Evolutionary conservation across 2,113 vertebrate species (phyloP).

Genomic region (Puffinus mauretanicus): DNA sequence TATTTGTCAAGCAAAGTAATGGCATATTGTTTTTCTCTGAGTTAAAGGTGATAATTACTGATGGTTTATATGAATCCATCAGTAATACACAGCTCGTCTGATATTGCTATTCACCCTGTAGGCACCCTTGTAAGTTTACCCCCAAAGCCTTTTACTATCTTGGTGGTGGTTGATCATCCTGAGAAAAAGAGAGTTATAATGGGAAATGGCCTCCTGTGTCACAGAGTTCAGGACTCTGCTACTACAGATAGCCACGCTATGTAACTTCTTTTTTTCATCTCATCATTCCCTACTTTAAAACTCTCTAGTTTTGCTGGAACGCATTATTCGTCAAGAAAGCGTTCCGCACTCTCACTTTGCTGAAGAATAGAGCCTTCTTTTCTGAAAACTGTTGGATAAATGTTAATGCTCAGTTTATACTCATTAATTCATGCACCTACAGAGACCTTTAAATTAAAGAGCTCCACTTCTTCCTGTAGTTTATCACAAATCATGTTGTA

Average conservation of each 20-base stretch:
- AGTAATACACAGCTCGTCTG: not conserved
- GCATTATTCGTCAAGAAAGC: not conserved
- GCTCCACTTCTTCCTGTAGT: not conserved
- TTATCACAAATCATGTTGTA: not conserved
- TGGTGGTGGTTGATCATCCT: not conserved
- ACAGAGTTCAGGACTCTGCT: not conserved
- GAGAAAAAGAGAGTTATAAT: not conserved
- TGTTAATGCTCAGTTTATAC: not conserved
- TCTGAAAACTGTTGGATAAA: not conserved
- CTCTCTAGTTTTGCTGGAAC: not conserved
- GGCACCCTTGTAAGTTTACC: not conserved
- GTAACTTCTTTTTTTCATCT: not conserved
- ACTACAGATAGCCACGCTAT: not conserved
- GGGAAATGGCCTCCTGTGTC: not conserved
- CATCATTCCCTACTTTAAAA: not conserved
- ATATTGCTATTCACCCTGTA: not conserved
- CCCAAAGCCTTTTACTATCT: not conserved
- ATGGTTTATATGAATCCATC: not conserved
- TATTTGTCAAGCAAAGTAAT: slow-evolving; percentile 25
- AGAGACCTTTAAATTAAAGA: not conserved
- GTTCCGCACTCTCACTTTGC: not conserved
- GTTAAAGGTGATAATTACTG: slow-evolving; percentile 33
- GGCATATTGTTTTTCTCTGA: slow-evolving; percentile 15
- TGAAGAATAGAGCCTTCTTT: not conserved
- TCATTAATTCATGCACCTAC: not conserved